A percentile compares a stretch with the other conserved stretches of the same genome.
Conservation (phyloP, 2,797 vertebrate species). For the Neosilurus mollespiculum region DNA sequence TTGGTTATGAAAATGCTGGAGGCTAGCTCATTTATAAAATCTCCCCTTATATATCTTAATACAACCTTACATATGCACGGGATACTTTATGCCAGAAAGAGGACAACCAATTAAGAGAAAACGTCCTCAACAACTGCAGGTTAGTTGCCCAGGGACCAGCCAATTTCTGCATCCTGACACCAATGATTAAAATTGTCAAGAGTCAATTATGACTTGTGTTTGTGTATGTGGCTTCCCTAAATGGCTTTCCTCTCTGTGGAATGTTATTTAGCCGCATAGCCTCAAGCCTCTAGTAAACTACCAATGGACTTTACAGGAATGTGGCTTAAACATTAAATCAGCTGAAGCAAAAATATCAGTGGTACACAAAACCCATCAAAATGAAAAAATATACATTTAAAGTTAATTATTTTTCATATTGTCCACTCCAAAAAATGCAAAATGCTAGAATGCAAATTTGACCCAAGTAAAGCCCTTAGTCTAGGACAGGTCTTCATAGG, state of each 20-base stretch:
- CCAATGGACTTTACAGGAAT: constrained; percentile 53
- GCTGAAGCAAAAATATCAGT: neutral
- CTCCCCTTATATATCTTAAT: constrained; percentile 27
- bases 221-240: constrained; percentile 69
- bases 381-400: neutral
- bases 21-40: constrained; percentile 37
- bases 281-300: constrained; percentile 70
- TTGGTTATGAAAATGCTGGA: constrained; percentile 38
- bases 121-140: constrained; percentile 68
- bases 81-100: constrained; percentile 49
- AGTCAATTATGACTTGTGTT: constrained; percentile 74
- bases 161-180: constrained; percentile 68
- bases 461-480: neutral
- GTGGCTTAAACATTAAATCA: constrained; percentile 27
- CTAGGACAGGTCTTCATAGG: constrained; percentile 9
- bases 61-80: constrained; percentile 52
- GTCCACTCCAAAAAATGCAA: no score
- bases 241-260: constrained; percentile 61
- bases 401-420: neutral
- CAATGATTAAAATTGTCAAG: constrained; percentile 73
- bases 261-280: constrained; percentile 69
- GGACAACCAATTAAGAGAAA: constrained; percentile 66
- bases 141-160: constrained; percentile 64
- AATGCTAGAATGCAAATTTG: constrained; percentile 32
- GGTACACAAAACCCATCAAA: neutral